Percentiles rank a stretch among this genome's conserved stretches.
These are phyloP conservation scores for Sigmodon hispidus DNA, from an alignment of 2,113 vertebrate genomes.

Conservation along the genomic window DNA sequence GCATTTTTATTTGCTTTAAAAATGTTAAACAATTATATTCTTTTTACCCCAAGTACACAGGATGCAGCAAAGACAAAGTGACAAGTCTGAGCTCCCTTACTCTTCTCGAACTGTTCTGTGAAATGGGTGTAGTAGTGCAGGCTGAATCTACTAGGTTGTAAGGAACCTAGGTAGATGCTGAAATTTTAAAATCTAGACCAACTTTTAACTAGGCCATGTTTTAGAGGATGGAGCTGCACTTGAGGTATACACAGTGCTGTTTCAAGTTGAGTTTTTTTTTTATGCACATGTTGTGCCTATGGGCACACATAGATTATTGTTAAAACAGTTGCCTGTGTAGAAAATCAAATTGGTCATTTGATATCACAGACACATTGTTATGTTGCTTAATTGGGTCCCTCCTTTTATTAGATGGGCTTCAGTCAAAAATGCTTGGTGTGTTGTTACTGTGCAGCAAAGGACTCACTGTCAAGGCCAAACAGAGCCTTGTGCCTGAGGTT, in stretches of 20 bases:
- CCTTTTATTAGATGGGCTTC: background rate
- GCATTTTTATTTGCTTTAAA: constrained; percentile 70
- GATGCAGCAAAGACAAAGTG: constrained; percentile 9
- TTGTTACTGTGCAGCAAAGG: background rate
- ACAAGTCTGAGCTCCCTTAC: background rate
- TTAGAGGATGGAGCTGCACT: background rate
- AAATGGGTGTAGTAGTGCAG: background rate
- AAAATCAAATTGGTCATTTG: constrained; percentile 31
- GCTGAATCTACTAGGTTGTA: constrained; percentile 25
- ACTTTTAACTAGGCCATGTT: constrained; percentile 12
- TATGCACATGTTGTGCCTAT: background rate
- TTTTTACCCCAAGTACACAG: constrained; percentile 59
- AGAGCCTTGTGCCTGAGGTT: background rate
- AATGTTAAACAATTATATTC: constrained; percentile 76
- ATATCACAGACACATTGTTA: background rate
- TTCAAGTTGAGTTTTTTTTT: background rate
- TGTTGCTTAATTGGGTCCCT: background rate
- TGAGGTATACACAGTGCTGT: background rate
- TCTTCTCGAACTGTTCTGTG: background rate
- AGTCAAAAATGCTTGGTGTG: constrained; percentile 44
- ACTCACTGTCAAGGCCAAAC: constrained; percentile 31
- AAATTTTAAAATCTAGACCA: constrained; percentile 53
- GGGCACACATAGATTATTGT: background rate
- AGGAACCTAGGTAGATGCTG: constrained; percentile 32
- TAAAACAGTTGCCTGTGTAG: background rate